A percentile compares a stretch with the other conserved stretches of the same genome.
Conservation (phyloP, 2,797 vertebrate species). For the Muscicapa comitata region DNA sequence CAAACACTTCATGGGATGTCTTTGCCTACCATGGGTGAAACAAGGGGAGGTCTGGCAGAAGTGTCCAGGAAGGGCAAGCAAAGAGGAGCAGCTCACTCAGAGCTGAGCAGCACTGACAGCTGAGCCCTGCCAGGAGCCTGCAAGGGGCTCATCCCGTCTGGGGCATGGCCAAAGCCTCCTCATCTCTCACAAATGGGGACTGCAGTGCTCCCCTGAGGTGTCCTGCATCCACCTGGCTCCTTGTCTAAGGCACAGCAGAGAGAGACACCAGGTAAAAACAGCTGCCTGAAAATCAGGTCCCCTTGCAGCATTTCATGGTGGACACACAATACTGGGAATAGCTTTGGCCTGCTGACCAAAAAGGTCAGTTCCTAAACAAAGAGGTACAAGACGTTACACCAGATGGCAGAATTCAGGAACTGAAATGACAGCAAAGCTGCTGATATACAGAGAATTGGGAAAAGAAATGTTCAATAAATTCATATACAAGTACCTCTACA, state of each 20-base stretch:
- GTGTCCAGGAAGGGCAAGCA: background rate
- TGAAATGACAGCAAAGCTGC: background rate
- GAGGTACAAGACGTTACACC: background rate
- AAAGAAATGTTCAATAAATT: background rate
- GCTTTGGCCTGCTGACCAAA: background rate
- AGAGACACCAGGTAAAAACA: background rate
- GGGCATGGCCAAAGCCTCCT: rapidly evolving
- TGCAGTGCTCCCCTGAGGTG: background rate
- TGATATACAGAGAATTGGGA: background rate
- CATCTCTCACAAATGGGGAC: background rate
- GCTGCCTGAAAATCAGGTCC: background rate
- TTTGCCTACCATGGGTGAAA: rapidly evolving
- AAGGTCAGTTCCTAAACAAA: background rate
- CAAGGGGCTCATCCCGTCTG: background rate
- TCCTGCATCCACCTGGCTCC: background rate
- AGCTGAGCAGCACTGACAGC: rapidly evolving
- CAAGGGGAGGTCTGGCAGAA: background rate
- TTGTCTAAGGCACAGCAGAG: background rate
- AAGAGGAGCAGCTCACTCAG: background rate
- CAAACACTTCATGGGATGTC: background rate
- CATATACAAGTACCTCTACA: background rate
- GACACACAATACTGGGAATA: background rate
- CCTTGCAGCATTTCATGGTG: background rate
- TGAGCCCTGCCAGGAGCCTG: background rate
- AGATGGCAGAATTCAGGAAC: background rate